Conservation (phyloP, 2,888 invertebrate genomes). For the Tortrix viridana region DNA sequence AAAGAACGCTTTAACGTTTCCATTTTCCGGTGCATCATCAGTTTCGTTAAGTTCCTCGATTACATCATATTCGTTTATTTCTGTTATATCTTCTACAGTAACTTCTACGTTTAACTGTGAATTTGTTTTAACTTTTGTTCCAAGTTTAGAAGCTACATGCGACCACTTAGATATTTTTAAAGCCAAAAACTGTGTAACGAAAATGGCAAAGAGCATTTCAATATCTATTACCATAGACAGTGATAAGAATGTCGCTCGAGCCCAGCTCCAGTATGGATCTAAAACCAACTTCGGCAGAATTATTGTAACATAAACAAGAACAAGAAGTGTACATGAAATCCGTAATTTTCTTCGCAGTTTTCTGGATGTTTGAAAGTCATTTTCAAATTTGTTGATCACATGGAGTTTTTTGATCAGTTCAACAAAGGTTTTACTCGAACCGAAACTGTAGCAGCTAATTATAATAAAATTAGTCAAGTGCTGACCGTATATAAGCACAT, state of each 20-base stretch:
- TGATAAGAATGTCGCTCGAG: constrained; percentile 7
- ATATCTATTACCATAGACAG: constrained; percentile 14
- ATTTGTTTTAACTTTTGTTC: background rate
- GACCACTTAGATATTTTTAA: constrained; percentile 16
- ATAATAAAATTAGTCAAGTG: constrained; percentile 11
- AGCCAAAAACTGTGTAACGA: constrained; percentile 6
- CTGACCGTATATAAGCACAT: constrained; percentile 13
- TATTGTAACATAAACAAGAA: constrained; percentile 2
- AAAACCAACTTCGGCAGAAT: constrained; percentile 16
- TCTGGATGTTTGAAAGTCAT: background rate
- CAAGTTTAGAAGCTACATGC: background rate
- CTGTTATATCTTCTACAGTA: background rate
- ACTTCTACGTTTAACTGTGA: background rate
- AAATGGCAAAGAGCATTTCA: constrained; percentile 16
- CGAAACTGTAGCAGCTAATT: constrained; percentile 9
- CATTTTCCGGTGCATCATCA: background rate
- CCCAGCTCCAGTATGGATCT: constrained; percentile 24
- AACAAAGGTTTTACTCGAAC: constrained; percentile 7
- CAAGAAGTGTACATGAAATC: background rate
- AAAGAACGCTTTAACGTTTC: constrained; percentile 28
- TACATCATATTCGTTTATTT: background rate
- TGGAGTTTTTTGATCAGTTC: constrained; percentile 9
- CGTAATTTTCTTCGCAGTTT: background rate
- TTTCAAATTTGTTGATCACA: constrained; percentile 5
- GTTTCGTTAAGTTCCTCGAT: background rate